These are phyloP conservation scores for Brachyhypopomus occidentalis DNA, from an alignment of 2,113 vertebrate species.

Conservation along the genomic window DNA sequence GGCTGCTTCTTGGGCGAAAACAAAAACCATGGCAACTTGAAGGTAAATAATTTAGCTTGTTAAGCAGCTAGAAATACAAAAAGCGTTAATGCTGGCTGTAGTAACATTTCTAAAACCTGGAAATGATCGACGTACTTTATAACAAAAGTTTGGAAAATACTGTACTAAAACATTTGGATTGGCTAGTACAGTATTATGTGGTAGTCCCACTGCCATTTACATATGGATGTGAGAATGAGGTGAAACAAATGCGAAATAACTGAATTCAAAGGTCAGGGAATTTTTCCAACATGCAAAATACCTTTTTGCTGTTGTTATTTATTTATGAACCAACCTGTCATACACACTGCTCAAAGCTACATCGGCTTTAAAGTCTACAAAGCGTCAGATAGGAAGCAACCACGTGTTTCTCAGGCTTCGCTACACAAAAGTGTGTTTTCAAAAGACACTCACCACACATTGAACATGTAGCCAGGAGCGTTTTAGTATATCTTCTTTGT, in stretches of 20 bases:
- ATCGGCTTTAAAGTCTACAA: background rate
- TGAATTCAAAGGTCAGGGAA: background rate
- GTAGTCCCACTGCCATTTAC: background rate
- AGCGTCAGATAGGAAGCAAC: background rate
- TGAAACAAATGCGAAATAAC: background rate
- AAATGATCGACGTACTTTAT: background rate
- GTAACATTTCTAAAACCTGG: background rate
- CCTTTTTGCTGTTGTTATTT: background rate
- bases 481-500: background rate
- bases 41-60: background rate
- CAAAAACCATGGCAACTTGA: background rate
- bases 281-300: background rate
- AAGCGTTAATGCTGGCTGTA: background rate
- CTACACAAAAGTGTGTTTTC: background rate
- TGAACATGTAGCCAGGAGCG: background rate
- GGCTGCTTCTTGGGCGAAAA: background rate
- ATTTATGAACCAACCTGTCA: background rate
- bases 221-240: background rate
- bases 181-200: background rate
- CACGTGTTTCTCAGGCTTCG: background rate
- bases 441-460: constrained; percentile 38
- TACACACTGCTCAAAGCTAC: background rate
- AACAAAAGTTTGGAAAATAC: background rate
- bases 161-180: background rate
- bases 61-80: background rate